phyloP scores from a whole-genome alignment of 2,113 vertebrate species.

The Anarrhichthys ocellatus region DNA sequence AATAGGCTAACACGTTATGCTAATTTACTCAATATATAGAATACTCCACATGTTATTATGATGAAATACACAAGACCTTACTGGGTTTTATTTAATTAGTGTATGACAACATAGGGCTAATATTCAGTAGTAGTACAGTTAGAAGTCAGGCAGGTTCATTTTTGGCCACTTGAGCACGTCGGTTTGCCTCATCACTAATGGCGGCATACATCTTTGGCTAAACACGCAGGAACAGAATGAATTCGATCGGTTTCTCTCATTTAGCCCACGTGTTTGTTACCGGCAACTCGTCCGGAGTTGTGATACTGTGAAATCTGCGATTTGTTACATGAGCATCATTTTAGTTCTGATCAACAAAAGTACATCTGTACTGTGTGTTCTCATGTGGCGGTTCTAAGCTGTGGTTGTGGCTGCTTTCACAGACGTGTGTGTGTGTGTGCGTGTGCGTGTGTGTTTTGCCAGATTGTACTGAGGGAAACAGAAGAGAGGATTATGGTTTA shows the following conservation, averaged over 20 bases:
- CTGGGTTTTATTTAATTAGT: neutral
- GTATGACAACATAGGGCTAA: conserved; percentile 13
- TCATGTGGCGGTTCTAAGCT: conserved; percentile 21
- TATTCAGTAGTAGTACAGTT: neutral
- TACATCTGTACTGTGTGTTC: conserved; percentile 11
- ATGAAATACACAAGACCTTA: conserved; percentile 10
- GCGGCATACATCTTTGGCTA: neutral
- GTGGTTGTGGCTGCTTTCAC: conserved; percentile 4
- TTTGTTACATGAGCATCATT: neutral
- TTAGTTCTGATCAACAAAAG: neutral
- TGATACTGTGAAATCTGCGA: conserved; percentile 69
- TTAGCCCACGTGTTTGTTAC: conserved; percentile 33
- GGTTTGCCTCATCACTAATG: neutral
- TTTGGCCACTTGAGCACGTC: neutral
- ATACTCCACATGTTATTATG: neutral
- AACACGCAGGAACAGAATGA: neutral
- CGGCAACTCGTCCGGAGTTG: conserved; percentile 44
- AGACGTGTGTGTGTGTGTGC: neutral
- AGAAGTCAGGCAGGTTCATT: neutral
- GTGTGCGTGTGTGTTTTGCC: neutral
- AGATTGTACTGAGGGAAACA: neutral
- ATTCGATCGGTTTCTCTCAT: neutral
- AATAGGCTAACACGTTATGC: neutral
- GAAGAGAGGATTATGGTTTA: neutral
- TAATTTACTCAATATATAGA: neutral